Evolutionary conservation across 2,888 invertebrate genomes (phyloP), one percentile per base, ranked within the genome.

Genomic region (Pandemis heparana): DNA sequence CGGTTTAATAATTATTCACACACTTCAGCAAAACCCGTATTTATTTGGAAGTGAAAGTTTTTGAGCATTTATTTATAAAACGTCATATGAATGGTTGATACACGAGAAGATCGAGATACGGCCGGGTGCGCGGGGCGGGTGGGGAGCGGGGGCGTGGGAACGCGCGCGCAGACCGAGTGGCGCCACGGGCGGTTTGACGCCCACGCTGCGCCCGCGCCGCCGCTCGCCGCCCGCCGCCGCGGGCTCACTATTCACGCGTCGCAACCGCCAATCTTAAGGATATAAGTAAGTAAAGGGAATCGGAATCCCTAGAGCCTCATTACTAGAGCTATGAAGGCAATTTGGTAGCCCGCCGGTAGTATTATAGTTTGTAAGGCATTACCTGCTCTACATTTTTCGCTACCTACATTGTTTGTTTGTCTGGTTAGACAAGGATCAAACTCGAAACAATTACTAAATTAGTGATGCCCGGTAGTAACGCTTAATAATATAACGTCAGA

Each of bases 31-130:
- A 85, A 87, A 82, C 82, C 80, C 76, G 82, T 84, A 84, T 85
- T 83, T 85, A 85, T 85, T 83, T 77, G 81, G 79, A 79, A 83
- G 92, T 89, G 92, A 92, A 92, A 92, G 92, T 92, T 89, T 85
- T 85, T 80, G 80, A 83, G 80, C 82, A 84, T 87, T 89, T 89
- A 87, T 90, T 87, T 85, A 86, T 88, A 85, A 86, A 80, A 79
- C 77, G 72, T 78, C 76, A 77, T 75, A 85, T 84, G 70, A 32
- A 59, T 60, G 82, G 85, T 87, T 86, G 85, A 87, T 87, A 85
- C 81, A 83, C 79, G 82, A 82, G 79, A 56, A 76, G 77, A 70
- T 70, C 63, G 56, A 59, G 73, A 64, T 74, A 69, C 51, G 79
- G 74, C 67, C 12, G 43, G 43, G 74, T 48, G 46, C 46, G 46